Conservation (phyloP, 2,113 vertebrate species). For the Daboia siamensis region DNA sequence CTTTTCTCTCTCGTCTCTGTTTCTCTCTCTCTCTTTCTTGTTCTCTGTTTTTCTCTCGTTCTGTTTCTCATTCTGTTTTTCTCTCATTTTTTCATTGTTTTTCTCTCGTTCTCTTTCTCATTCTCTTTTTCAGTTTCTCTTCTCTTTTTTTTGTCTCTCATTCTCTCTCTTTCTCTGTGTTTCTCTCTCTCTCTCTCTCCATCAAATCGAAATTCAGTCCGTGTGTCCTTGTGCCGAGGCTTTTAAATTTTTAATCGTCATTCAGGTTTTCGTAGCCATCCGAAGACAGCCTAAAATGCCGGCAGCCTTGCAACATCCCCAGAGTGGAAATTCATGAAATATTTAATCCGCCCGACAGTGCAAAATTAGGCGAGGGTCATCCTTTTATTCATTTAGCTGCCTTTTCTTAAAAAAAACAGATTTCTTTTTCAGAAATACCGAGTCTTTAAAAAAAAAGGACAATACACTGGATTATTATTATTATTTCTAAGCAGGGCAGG, state of each 20-base stretch:
- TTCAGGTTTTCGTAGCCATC: not conserved
- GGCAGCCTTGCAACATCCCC: not conserved
- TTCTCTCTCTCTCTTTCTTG: no score
- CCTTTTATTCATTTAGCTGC: not conserved
- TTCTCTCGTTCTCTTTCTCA: no score
- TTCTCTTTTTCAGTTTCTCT: no score
- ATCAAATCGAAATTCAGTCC: not conserved
- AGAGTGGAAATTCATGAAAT: not conserved
- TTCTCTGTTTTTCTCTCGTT: no score
- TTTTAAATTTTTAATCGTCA: slow-evolving; percentile 29
- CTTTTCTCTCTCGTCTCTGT: no score
- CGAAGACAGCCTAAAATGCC: slow-evolving; percentile 4
- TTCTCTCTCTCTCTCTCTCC: not conserved
- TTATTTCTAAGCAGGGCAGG: no score
- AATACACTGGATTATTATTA: not conserved
- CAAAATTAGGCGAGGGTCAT: not conserved
- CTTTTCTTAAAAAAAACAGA: not conserved
- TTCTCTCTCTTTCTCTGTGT: no score
- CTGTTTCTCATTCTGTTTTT: no score
- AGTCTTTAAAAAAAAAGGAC: not conserved
- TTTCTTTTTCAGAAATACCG: not conserved
- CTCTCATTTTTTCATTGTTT: no score
- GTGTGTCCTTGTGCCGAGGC: not conserved
- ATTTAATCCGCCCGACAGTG: not conserved
- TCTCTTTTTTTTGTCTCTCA: no score